Base-by-base conservation (phyloP, 2,113 vertebrate genomes). In the Coregonus clupeaformis region DNA sequence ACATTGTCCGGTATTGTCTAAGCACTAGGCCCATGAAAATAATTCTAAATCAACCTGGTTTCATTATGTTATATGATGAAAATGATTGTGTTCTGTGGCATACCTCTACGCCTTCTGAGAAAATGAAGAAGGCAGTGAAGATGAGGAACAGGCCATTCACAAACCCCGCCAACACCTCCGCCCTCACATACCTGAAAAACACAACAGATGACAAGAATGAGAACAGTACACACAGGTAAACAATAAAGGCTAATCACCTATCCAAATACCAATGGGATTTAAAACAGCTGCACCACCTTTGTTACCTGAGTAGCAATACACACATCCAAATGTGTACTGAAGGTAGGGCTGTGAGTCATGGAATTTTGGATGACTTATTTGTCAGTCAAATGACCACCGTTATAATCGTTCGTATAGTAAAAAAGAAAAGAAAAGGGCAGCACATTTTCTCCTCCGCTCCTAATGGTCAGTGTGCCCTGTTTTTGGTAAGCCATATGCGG, bases 111-210 rank as follows among this genome's bases (percentile, higher is more conserved):
- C 96, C 98, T 91, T 99, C 98, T 69, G 98, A 99, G 91, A 99
- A 99, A 91, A 99, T 97, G 89, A 99, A 99, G 89, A 99, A 99
- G 1, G 97, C 97, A 18, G 98, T 99, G 91, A 99, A 99, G 90
- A 99, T 98, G 87, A 99, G 94, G 89, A 99, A 99, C 30, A 99
- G 94, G 68, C 97, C 98, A 27, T 99, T 99, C 84, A 99, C 97
- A 72, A 99, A 99, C 68, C 98, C 98, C 22, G 97, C 98, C 76
- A 99, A 92, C 67, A 99, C 97, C 86, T 98, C 98, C 5, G 98
- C 98, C 91, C 98, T 91, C 76, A 98, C 97, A 30, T 97, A 99
- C 27, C 98, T 97, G 91, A 45, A 76, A 42, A 45, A 42, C n/a
- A n/a, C n/a, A n/a, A 36, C 9, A 42, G 2, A 42, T 42, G 29